These are phyloP conservation scores for Brenthis daphne DNA, from an alignment of 2,888 invertebrate species.

Conservation along the genomic window DNA sequence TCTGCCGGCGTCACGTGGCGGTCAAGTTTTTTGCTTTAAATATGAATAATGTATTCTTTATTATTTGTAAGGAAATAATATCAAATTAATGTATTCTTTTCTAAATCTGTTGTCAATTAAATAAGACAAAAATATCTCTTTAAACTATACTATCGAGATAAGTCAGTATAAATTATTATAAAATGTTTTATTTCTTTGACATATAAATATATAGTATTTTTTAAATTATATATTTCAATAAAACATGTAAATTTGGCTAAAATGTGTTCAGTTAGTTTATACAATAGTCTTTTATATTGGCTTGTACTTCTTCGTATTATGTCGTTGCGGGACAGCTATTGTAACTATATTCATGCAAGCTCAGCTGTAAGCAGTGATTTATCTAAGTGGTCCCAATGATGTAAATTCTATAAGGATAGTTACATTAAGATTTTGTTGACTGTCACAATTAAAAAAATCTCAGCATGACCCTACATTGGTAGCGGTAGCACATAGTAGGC, in stretches of 20 bases:
- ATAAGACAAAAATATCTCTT: too few species aligned
- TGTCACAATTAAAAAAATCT: neutral
- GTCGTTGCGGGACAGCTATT: neutral
- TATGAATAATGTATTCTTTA: too few species aligned
- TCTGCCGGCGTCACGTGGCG: too few species aligned
- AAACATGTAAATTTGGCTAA: constrained; percentile 7
- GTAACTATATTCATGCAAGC: constrained; percentile 4
- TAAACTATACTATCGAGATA: too few species aligned
- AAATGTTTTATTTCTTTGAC: too few species aligned
- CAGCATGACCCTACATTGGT: constrained; percentile 3
- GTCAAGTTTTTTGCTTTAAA: too few species aligned
- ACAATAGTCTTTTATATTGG: constrained; percentile 8
- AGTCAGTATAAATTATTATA: too few species aligned
- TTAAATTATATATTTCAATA: neutral
- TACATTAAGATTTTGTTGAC: neutral
- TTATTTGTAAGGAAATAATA: too few species aligned
- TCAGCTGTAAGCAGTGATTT: constrained; percentile 6
- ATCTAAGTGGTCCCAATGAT: neutral
- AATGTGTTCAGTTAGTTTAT: constrained; percentile 31
- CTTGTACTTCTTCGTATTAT: constrained; percentile 9
- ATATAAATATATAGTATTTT: too few species aligned
- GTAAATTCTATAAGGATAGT: neutral
- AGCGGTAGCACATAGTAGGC: too few species aligned
- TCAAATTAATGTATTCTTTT: too few species aligned
- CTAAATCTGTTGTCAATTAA: too few species aligned